These are phyloP conservation scores for Danio choprae DNA, from an alignment of 2,797 vertebrate genomes.

Conservation along the genomic window DNA sequence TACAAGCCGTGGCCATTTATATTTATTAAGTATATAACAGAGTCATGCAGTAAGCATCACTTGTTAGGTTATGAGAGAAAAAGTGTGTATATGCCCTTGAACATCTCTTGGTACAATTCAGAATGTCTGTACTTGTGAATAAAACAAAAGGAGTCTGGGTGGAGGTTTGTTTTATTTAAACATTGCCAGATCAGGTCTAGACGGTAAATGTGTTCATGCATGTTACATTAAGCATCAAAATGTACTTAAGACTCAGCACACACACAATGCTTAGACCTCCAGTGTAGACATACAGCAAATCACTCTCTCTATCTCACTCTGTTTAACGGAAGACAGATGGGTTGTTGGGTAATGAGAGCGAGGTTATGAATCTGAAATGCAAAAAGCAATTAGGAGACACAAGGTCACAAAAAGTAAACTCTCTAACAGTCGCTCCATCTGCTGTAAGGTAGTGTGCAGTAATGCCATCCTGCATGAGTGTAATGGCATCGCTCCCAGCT, in stretches of 20 bases:
- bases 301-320: slow-evolving; percentile 26
- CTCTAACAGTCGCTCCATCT: slow-evolving; percentile 56
- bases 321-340: slow-evolving; percentile 45
- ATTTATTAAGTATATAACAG: no score
- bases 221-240: slow-evolving; percentile 10
- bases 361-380: slow-evolving; percentile 45
- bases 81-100: not conserved
- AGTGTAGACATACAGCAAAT: not conserved
- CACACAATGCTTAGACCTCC: not conserved
- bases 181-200: not conserved
- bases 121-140: not conserved
- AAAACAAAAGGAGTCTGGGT: not conserved
- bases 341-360: slow-evolving; percentile 29
- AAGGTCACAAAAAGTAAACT: slow-evolving; percentile 60
- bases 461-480: slow-evolving; percentile 4
- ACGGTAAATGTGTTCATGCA: not conserved
- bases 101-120: not conserved
- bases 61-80: not conserved
- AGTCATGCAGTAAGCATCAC: not conserved
- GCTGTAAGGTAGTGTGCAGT: slow-evolving; percentile 29
- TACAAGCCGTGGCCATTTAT: no score
- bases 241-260: not conserved
- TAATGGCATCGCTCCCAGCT: slow-evolving; percentile 38
- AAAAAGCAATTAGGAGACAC: slow-evolving; percentile 61
- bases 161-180: not conserved